Base-by-base conservation (phyloP, 2,888 invertebrate species). In the Neoaliturus tenellus region DNA sequence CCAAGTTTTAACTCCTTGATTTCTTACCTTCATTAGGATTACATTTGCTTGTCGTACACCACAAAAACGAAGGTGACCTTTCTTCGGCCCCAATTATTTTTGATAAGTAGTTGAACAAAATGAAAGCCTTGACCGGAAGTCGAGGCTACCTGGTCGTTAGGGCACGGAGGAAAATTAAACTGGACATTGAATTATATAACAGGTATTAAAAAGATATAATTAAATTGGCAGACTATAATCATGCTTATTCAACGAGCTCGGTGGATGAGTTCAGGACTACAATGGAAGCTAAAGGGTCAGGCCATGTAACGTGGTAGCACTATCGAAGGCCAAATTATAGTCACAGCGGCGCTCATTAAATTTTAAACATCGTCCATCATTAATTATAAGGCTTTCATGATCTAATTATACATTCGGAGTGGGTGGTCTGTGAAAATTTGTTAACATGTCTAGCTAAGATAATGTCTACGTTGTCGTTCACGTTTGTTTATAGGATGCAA, bases 181-280 rank as follows among this genome's bases (percentile, higher is more conserved):
- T 33, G 33, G 67, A 31, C 67, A 67, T 67, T 67, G 67, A 67
- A 23, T 67, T 67, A 67, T 31, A 33, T 67, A 67, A 67, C 33
- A 33, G 31, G 67, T 67, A 67, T 67, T 51, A 51, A 51, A 51
- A 51, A 51, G 51, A 51, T 20, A 51, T 51, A 51, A 51, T 51
- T 51, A 51, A 51, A 51, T 23, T 51, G 51, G 51, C 51, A 51
- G 51, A 2, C 51, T 51, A 23, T 51, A 51, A 51, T 51, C 51
- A 51, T 51, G 51, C 10, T 23, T 23, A 51, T 51, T 51, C 51
- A 23, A 51, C 51, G 20, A 20, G 51, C 51, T n/a, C n/a, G 23
- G 23, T 23, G 51, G 51, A 23, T 23, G 51, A 6, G 51, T 20
- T 5, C 23, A 20, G 6, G 10, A 51, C 51, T 14, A 51, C 51